Conservation (phyloP, 2,113 vertebrate species). For the Tupaia chinensis region DNA sequence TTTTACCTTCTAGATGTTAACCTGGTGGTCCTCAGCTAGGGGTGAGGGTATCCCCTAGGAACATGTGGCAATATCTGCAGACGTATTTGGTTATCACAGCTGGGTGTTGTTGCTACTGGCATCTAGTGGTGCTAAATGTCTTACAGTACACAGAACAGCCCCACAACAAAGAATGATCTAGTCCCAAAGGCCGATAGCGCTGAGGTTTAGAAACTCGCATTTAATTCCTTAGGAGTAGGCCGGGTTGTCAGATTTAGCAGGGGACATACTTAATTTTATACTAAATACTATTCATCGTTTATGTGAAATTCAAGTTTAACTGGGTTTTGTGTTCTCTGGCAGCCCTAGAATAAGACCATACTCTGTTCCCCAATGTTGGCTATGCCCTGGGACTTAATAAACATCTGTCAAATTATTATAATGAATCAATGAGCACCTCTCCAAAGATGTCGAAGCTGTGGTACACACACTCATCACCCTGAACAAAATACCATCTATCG, state of each 20-base stretch:
- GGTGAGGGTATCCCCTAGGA: accelerated
- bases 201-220: background rate
- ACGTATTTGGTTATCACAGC: background rate
- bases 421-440: background rate
- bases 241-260: background rate
- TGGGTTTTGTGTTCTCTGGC: background rate
- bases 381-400: background rate
- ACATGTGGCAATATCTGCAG: background rate
- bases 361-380: background rate
- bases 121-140: background rate
- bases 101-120: no score
- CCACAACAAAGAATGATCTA: background rate
- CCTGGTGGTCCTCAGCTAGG: background rate
- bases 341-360: background rate
- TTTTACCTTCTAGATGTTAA: background rate
- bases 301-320: background rate
- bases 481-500: background rate
- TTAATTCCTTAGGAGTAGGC: background rate
- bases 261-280: no score
- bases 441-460: background rate
- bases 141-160: background rate
- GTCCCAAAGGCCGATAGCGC: no score
- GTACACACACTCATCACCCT: background rate
- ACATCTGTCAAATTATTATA: background rate
- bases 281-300: background rate